These are phyloP conservation scores for Hyperoplus immaculatus DNA, from an alignment of 2,797 vertebrate species.

Conservation along the genomic window DNA sequence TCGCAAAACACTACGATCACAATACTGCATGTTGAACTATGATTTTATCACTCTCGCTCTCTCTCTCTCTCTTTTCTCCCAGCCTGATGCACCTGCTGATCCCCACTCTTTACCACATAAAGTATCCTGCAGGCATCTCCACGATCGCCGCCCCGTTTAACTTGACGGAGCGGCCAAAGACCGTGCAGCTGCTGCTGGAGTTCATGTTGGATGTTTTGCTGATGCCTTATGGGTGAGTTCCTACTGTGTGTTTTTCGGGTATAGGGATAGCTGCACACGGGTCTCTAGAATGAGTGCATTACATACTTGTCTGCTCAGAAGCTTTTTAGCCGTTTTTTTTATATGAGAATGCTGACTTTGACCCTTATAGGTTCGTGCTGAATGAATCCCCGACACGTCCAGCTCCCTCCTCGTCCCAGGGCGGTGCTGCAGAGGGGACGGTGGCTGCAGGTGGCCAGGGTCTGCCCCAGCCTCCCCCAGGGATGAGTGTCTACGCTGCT, in stretches of 20 bases:
- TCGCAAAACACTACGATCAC: neutral
- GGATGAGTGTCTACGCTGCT: constrained; percentile 97
- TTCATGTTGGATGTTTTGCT: constrained; percentile 99
- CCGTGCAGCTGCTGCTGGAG: constrained; percentile 95
- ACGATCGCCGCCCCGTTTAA: constrained; percentile 93
- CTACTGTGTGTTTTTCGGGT: neutral
- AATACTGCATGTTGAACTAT: too few species aligned
- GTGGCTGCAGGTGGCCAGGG: constrained; percentile 81
- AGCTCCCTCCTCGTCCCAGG: constrained; percentile 88
- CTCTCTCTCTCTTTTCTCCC: constrained; percentile 76
- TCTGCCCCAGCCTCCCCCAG: constrained; percentile 95
- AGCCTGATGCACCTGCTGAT: constrained; percentile 99
- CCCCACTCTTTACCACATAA: constrained; percentile 97
- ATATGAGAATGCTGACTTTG: neutral
- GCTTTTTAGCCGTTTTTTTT: neutral
- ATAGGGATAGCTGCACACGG: neutral
- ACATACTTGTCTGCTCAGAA: neutral
- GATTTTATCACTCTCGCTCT: neutral
- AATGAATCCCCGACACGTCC: constrained; percentile 95
- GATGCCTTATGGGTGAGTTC: constrained; percentile 97
- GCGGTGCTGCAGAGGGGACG: constrained; percentile 80
- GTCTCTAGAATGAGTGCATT: neutral
- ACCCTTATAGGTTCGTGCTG: constrained; percentile 91
- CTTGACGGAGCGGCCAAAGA: constrained; percentile 97
- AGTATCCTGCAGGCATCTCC: constrained; percentile 91